Evolutionary conservation across 2,113 vertebrate genomes (phyloP), one percentile per base, ranked within the genome.

Genomic region (Lycocorax pyrrhopterus): DNA sequence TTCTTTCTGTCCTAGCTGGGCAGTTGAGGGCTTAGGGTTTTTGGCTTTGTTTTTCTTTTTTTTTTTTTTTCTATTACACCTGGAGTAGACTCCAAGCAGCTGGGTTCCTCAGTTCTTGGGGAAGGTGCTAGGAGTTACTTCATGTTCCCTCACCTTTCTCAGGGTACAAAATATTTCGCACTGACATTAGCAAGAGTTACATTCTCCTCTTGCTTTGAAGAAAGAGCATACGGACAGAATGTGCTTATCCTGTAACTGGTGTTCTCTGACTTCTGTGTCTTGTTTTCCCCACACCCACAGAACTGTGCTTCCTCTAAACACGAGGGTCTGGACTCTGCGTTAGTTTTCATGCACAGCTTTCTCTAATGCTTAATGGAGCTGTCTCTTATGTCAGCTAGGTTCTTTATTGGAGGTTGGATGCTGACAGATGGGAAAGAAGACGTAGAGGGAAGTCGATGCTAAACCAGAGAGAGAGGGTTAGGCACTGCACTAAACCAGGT

Each of bases 341-440:
- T 79, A 80, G 51, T 90, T 82, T 94, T 89, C 32, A 43, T 56
- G 53, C 29, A 75, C 39, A 66, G 10, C n/a, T 89, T 90, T 87
- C 66, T 89, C 10, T 30, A 77, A 72, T 41, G 13, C 27, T 79
- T 82, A 93, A 93, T 80, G 56, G 90, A 91, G 60, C 72, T 84
- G 63, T 71, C 71, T 92, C 35, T 90, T 37, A 26, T 74, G 91
- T 91, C 83, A 96, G 59, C 26, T 74, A 53, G 47, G 37, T 75
- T 85, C 53, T 73, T 20, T 86, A 35, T 62, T 62, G 64, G 2
- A 1, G 64, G 39, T 58, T 73, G 62, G 52, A 20, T 16, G 27
- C 41, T 93, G 90, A 77, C 41, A 75, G 86, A 78, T 63, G 41
- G 43, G n/a, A 82, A 89, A 72, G 83, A 92, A 91, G 39, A 44